Conservation (phyloP, 2,113 vertebrate genomes). For the Crotalus viridis region DNA sequence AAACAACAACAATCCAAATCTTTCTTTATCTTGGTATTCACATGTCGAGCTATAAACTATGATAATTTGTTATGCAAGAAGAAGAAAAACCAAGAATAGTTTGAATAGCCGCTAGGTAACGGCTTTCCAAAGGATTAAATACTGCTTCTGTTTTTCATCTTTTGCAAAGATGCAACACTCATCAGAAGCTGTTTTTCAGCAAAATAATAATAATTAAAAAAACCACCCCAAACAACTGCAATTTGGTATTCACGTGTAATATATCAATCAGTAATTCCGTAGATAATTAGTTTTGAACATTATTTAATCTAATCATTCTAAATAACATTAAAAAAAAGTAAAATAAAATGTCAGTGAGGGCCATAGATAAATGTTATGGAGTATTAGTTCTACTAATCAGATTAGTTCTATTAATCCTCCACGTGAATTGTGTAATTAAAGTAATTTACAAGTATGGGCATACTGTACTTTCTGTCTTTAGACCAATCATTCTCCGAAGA, state of each 20-base stretch:
- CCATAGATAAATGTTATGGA: neutral
- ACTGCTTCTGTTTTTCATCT: neutral
- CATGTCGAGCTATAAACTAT: neutral
- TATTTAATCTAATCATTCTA: neutral
- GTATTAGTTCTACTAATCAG: neutral
- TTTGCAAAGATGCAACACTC: neutral
- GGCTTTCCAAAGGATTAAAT: neutral
- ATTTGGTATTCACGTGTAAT: neutral
- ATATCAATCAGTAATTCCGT: neutral
- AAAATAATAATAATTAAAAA: neutral
- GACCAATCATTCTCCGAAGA: neutral
- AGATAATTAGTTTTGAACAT: neutral
- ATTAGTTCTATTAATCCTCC: neutral
- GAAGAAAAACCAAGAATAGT: neutral
- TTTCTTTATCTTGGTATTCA: neutral
- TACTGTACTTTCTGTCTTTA: neutral
- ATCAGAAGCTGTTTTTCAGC: neutral
- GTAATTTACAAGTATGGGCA: neutral
- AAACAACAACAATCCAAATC: neutral
- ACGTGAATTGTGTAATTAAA: neutral
- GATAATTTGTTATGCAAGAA: neutral
- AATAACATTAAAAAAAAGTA: neutral
- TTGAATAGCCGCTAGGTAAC: neutral
- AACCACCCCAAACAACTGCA: fast-evolving
- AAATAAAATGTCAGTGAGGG: neutral